Percentiles rank a stretch among this genome's conserved stretches.
Conservation (phyloP, 2,113 vertebrate species). For the Climacteris rufus region DNA sequence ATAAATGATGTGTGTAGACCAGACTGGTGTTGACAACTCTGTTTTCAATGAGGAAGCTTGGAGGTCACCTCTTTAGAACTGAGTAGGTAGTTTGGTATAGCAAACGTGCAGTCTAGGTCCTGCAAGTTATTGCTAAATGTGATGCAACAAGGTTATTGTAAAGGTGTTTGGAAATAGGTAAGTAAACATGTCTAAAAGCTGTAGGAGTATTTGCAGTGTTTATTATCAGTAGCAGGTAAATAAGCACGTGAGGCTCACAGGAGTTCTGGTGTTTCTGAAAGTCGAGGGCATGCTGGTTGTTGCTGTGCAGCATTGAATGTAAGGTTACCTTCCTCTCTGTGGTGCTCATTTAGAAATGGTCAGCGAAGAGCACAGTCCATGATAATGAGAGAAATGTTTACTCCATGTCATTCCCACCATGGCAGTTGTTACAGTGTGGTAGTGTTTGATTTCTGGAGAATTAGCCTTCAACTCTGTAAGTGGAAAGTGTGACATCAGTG, state of each 20-base stretch:
- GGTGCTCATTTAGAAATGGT: not conserved
- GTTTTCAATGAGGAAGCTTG: not conserved
- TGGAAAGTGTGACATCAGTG: not conserved
- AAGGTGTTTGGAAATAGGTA: not conserved
- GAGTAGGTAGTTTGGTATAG: not conserved
- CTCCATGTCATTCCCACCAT: fast-evolving
- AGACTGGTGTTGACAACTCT: not conserved
- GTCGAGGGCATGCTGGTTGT: not conserved
- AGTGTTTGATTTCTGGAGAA: not conserved
- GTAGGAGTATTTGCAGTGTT: not conserved
- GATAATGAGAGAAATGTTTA: not conserved
- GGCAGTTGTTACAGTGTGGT: not conserved
- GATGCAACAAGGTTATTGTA: not conserved
- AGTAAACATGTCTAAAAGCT: not conserved
- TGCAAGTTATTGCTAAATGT: not conserved
- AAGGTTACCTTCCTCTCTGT: not conserved
- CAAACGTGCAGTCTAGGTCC: not conserved
- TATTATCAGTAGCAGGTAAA: not conserved
- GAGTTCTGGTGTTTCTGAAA: not conserved
- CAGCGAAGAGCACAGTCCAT: fast-evolving
- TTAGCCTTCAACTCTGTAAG: not conserved
- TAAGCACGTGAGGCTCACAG: not conserved
- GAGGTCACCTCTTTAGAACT: not conserved
- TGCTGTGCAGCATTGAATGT: not conserved
- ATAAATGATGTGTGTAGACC: not conserved